Evolutionary conservation across 2,113 vertebrate species (phyloP).

Genomic region (Catharus bicknelli): DNA sequence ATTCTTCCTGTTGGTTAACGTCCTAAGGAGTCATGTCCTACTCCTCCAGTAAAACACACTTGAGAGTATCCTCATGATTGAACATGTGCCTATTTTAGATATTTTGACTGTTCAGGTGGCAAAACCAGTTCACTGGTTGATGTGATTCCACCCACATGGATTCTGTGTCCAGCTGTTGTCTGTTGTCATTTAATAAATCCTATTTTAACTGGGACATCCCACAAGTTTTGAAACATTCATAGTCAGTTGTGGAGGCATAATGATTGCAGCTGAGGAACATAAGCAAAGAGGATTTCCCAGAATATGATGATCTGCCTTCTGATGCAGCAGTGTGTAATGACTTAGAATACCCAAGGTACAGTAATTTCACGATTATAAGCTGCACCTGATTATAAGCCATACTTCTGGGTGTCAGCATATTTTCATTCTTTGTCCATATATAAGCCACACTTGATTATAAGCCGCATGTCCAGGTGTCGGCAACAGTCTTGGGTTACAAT

Average conservation of each 20-base stretch:
- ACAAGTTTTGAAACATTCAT: neutral
- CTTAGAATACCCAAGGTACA: neutral
- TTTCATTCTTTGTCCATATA: no score
- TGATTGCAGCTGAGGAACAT: neutral
- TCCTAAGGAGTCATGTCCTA: neutral
- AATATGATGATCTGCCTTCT: fast-evolving
- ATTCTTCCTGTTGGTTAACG: neutral
- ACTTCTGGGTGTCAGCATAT: no score
- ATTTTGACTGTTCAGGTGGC: neutral
- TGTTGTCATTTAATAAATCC: neutral
- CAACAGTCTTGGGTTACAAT: no score
- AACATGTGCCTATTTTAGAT: neutral
- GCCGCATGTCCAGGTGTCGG: no score
- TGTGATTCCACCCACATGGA: neutral
- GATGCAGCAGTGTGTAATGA: fast-evolving
- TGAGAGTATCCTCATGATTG: neutral
- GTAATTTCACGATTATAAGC: no score
- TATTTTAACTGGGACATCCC: neutral
- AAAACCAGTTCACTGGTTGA: neutral
- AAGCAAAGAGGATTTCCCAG: neutral
- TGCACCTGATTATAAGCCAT: no score
- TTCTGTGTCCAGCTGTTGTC: neutral
- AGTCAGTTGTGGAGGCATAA: neutral
- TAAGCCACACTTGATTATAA: no score
- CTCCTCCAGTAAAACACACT: neutral